Conservation (phyloP, 2,797 vertebrate species). For the Momotus momota region DNA sequence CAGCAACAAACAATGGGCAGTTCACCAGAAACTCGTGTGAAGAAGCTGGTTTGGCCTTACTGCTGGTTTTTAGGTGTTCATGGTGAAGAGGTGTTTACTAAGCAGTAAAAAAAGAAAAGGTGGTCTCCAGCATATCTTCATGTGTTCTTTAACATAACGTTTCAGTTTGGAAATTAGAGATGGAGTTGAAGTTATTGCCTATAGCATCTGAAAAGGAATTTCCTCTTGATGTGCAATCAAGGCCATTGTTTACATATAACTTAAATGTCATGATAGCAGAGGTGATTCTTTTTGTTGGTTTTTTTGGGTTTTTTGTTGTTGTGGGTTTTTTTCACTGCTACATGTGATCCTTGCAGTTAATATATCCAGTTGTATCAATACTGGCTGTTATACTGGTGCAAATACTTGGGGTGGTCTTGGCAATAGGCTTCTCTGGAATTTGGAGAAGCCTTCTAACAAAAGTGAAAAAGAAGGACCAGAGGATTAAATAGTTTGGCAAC, state of each 20-base stretch:
- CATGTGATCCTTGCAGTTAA: slow-evolving; percentile 32
- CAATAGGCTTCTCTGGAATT: neutral
- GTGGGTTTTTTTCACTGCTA: slow-evolving; percentile 5
- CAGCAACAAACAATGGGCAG: neutral
- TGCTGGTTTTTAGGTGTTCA: neutral
- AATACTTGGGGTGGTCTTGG: neutral
- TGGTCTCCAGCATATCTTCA: neutral
- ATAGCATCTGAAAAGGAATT: slow-evolving; percentile 50
- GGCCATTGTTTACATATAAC: slow-evolving; percentile 51
- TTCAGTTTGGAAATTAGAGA: slow-evolving; percentile 25
- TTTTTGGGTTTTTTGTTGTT: too few species aligned
- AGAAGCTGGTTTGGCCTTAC: neutral
- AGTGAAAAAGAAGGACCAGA: neutral
- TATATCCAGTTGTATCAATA: slow-evolving; percentile 46
- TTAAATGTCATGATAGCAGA: slow-evolving; percentile 37
- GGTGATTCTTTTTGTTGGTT: neutral
- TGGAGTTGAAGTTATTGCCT: slow-evolving; percentile 11
- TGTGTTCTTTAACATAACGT: neutral
- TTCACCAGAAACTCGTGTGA: accelerated
- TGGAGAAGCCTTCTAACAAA: neutral
- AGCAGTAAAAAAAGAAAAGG: neutral
- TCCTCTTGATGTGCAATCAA: slow-evolving; percentile 62
- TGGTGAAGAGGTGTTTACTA: neutral
- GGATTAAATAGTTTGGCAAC: neutral
- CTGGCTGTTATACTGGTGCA: neutral